Evolutionary conservation across 2,888 invertebrate genomes (phyloP), one percentile per base, ranked within the genome.

Genomic region (Seira ritae): DNA sequence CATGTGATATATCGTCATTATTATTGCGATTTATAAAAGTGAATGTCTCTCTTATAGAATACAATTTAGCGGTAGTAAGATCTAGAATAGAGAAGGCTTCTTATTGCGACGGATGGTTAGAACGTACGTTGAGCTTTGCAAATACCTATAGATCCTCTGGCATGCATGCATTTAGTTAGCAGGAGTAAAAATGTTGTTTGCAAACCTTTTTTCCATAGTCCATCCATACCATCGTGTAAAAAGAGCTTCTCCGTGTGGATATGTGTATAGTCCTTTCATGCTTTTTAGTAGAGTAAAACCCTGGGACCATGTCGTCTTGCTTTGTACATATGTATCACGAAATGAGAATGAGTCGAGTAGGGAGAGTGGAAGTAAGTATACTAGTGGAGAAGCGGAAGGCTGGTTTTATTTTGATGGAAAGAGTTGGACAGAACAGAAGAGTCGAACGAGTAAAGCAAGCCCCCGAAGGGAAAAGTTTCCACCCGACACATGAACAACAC

Each of bases 391-490:
- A 75, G 31, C 76, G 76, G 76, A 76, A 76, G 76, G 60, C n/a
- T 76, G 76, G 50, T 55, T 76, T 55, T 55, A 55, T 68, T 68
- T 68, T 76, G 71, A 82, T 76, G 81, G 76, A 82, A 70, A 82
- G 81, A 82, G 81, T 82, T 82, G 76, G 72, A 71, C 68, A 66
- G 75, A 70, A 46, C 17, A 19, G 17, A 66, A 37, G 62, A 50
- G 46, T 55, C 10, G 72, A 72, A 65, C 42, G 1, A 55, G 55
- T 55, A 55, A 23, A 74, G 75, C 70, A 77, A 73, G 74, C 79
- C 77, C 84, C 80, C 84, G 84, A 80, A 84, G 60, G 81, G 70
- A 81, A 71, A 55, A 71, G 66, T 81, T 84, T 76, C 80, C 84
- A 81, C 84, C 78, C 84, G 75, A 80, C 80, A 70, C 55, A 84